Evolutionary conservation across 2,888 invertebrate genomes (phyloP), one percentile per base, ranked within the genome.

Genomic region (Acleris holmiana): DNA sequence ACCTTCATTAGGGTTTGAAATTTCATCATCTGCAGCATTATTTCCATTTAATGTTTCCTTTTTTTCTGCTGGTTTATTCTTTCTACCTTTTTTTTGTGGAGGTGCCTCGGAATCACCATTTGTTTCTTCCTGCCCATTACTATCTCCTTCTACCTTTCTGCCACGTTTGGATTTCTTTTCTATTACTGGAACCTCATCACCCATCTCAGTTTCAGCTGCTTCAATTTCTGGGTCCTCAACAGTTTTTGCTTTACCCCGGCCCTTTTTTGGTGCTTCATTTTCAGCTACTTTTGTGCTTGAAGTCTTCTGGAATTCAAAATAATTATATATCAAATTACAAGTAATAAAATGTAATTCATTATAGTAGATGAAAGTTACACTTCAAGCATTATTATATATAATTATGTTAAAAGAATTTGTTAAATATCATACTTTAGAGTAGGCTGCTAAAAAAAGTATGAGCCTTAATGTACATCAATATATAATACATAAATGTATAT

Each of bases 181-280:
- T 63, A 68, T 67, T 19, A 75, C 71, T 29, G 73, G 68, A 10
- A 68, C 72, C 46, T 77, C 79, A 62, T 73, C 75, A 53, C 80
- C 70, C 53, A 71, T 66, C 15, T 73, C 77, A 48, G 73, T 55
- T 54, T 83, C 83, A 56, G 70, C 73, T 64, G 76, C 74, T 66
- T 76, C 78, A 25, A 67, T 59, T 17, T 79, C 77, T 25, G 68
- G 67, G 19, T 81, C 83, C 70, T 76, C 74, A 50, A 77, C 73
- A 64, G 68, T 75, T 77, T 91, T 92, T 29, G 79, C 81, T 78
- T 88, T 91, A 0, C 88, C 87, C 73, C 85, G 79, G 21, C 85
- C 86, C 71, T 88, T 90, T 77, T 88, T 88, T 29, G 88, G 77
- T 59, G 76, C 85, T 73, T 86, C 89, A 78, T 68, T 83, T 69